Evolutionary conservation across 2,888 invertebrate genomes (phyloP).

Genomic region (Graphium colonna): DNA sequence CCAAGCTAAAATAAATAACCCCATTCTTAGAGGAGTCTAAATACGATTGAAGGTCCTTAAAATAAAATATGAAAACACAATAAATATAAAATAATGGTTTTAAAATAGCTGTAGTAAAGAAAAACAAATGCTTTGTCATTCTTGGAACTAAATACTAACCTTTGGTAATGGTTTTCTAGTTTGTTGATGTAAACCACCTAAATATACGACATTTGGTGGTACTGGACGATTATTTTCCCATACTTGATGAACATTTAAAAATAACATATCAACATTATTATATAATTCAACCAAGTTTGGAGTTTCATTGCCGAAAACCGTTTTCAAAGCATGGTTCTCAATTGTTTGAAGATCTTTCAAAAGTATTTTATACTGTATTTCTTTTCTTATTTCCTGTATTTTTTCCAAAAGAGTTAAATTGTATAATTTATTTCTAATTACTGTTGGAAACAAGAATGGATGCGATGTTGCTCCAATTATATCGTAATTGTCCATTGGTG

Average conservation of each 20-base stretch:
- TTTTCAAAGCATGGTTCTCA: constrained; percentile 17
- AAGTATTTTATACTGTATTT: background rate
- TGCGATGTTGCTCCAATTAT: constrained; percentile 30
- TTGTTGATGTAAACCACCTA: constrained; percentile 47
- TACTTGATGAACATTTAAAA: constrained; percentile 55
- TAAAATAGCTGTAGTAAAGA: no score
- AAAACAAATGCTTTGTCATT: no score
- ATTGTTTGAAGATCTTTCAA: background rate
- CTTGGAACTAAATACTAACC: no score
- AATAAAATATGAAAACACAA: background rate
- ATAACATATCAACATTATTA: constrained; percentile 47
- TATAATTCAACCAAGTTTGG: constrained; percentile 32
- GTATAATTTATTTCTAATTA: constrained; percentile 29
- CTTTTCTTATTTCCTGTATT: constrained; percentile 29
- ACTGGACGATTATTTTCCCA: constrained; percentile 50
- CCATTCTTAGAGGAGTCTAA: constrained; percentile 51
- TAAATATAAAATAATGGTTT: no score
- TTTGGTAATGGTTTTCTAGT: no score
- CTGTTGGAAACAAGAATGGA: constrained; percentile 39
- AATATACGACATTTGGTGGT: constrained; percentile 49
- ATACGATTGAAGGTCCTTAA: constrained; percentile 48
- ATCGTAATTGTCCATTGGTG: no score
- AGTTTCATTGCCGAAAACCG: constrained; percentile 22
- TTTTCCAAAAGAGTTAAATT: constrained; percentile 40
- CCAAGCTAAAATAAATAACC: constrained; percentile 56